Evolutionary conservation across 2,797 vertebrate species (phyloP).

Genomic region (Takifugu rubripes): DNA sequence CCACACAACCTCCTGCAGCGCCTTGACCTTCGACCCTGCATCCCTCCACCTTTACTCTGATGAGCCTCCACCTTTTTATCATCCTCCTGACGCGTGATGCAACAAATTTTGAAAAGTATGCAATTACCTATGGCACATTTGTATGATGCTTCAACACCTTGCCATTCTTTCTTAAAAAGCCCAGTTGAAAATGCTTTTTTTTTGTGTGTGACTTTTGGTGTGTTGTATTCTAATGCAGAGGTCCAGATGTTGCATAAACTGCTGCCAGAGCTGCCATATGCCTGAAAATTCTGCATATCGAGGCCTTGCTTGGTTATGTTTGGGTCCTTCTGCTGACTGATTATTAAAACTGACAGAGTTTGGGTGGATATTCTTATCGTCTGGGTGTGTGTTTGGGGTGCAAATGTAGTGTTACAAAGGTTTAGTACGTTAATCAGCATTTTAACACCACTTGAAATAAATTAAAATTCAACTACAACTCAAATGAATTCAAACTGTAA

Average conservation of each 20-base stretch:
- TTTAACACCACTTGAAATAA: conserved; percentile 70
- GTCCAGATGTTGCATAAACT: background rate
- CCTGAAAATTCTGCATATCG: conserved; percentile 27
- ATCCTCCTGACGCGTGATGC: conserved; percentile 42
- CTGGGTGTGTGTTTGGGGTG: conserved; percentile 59
- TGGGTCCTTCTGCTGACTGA: conserved; percentile 10
- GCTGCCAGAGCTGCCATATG: conserved; percentile 14
- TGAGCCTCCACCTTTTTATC: conserved; percentile 24
- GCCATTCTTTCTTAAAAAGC: conserved; percentile 36
- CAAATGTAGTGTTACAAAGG: conserved; percentile 45
- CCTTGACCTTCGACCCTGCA: conserved; percentile 11
- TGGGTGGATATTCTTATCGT: conserved; percentile 47
- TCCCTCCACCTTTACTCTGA: conserved; percentile 33
- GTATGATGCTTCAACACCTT: conserved; percentile 37
- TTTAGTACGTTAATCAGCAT: conserved; percentile 53
- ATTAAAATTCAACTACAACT: conserved; percentile 39
- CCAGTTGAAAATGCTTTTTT: conserved; percentile 37
- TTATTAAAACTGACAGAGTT: conserved; percentile 28
- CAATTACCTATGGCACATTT: conserved; percentile 51
- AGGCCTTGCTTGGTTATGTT: conserved; percentile 20
- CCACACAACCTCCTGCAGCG: conserved; percentile 44
- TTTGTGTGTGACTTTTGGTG: conserved; percentile 19
- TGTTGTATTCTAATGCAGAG: conserved; percentile 28
- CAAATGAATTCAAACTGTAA: no score
- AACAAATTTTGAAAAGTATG: conserved; percentile 46